phyloP scores from a whole-genome alignment of 2,888 invertebrate species.

The Gari tellinella region DNA sequence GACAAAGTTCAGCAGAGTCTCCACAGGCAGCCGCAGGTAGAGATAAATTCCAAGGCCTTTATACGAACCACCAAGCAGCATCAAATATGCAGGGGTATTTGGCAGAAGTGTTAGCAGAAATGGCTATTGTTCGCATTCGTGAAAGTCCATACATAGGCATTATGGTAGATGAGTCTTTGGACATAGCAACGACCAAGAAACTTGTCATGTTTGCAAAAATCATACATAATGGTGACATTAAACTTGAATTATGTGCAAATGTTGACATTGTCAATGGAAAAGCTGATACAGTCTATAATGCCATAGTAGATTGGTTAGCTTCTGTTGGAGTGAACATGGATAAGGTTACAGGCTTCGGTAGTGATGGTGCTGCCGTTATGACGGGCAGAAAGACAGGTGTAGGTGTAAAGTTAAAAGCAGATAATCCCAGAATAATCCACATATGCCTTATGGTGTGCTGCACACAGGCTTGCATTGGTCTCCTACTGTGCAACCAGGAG shows the following conservation, averaged over 20 bases:
- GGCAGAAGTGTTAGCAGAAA: conserved; percentile 16
- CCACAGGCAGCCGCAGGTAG: too few relatives aligned
- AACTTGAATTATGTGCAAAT: conserved; percentile 30
- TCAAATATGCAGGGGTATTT: conserved; percentile 20
- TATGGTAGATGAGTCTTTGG: conserved; percentile 37
- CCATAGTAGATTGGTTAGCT: conserved; percentile 21
- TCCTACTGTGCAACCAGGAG: conserved; percentile 24
- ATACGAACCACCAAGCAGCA: conserved; percentile 21
- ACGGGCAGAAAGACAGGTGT: conserved; percentile 21
- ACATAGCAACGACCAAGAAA: conserved; percentile 34
- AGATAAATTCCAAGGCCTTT: too few relatives aligned
- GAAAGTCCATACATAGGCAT: conserved; percentile 40
- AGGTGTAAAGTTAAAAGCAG: conserved; percentile 23
- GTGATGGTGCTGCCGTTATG: conserved; percentile 42
- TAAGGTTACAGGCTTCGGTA: conserved; percentile 29
- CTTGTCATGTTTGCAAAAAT: conserved; percentile 29
- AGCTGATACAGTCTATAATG: conserved; percentile 35
- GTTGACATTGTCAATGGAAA: conserved; percentile 30
- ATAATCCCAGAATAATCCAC: conserved; percentile 33
- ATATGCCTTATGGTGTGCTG: conserved; percentile 46
- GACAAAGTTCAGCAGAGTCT: neutral
- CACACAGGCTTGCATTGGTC: conserved; percentile 23
- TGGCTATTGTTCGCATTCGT: conserved; percentile 15
- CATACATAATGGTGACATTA: conserved; percentile 12
- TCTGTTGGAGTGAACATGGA: conserved; percentile 20